Percentiles rank a stretch among this genome's conserved stretches.
Evolutionary conservation across 2,113 vertebrate genomes (phyloP).

Genomic region (Lagopus leucura): DNA sequence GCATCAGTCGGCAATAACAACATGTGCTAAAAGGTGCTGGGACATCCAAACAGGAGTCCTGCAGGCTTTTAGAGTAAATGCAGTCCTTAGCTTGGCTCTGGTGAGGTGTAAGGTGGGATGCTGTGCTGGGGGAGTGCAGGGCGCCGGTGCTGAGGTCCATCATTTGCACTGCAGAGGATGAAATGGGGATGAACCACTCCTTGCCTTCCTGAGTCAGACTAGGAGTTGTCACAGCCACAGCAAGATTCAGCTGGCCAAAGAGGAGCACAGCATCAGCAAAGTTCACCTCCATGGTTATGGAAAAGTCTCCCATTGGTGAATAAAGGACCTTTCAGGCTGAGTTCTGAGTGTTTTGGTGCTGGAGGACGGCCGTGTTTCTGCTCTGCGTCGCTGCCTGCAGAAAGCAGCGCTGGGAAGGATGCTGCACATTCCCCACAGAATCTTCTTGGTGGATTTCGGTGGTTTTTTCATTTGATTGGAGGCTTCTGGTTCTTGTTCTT

Average conservation of each 20-base stretch:
- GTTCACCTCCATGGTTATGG: background rate
- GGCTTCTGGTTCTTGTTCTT: background rate
- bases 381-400: background rate
- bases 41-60: background rate
- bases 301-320: background rate
- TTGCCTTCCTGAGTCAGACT: background rate
- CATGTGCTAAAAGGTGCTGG: background rate
- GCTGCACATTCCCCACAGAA: background rate
- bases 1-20: fast-evolving
- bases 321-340: background rate
- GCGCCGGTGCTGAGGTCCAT: fast-evolving
- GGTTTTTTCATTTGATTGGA: background rate
- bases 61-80: background rate
- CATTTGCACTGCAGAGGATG: background rate
- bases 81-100: background rate
- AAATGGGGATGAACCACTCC: background rate
- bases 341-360: background rate
- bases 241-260: background rate
- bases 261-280: background rate
- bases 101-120: fast-evolving
- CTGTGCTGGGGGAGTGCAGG: fast-evolving
- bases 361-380: background rate
- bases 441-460: background rate
- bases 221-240: background rate
- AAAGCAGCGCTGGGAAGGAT: background rate